phyloP scores from a whole-genome alignment of 1,140 invertebrate genomes.

The Onthophagus taurus region DNA sequence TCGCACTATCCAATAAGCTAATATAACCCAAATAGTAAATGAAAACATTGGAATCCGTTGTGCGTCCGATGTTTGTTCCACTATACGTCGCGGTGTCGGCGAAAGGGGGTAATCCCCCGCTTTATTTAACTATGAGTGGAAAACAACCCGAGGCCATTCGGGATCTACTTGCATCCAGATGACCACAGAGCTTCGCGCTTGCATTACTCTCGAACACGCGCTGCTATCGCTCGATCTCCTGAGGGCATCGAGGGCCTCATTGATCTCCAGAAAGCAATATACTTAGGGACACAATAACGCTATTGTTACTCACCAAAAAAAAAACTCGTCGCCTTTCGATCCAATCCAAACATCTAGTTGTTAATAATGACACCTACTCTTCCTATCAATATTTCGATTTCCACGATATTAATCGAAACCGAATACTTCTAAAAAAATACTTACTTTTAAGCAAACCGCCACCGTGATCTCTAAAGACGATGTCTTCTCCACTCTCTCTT shows the following conservation, averaged over 20 bases:
- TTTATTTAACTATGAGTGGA: conserved; percentile 9
- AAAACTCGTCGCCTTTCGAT: conserved; percentile 13
- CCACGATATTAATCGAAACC: background rate
- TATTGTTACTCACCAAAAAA: conserved; percentile 28
- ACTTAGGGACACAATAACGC: conserved; percentile 30
- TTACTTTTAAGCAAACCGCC: conserved; percentile 31
- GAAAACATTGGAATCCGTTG: too few relatives aligned
- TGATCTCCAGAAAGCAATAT: conserved; percentile 31
- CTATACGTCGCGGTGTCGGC: too few relatives aligned
- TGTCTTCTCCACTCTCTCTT: conserved; percentile 70
- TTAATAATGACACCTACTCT: background rate
- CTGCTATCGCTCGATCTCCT: conserved; percentile 20
- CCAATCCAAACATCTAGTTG: background rate
- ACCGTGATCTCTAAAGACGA: conserved; percentile 48
- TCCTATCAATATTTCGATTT: background rate
- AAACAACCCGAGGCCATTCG: conserved; percentile 8
- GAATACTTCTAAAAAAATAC: conserved; percentile 1
- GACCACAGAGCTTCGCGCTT: conserved; percentile 17
- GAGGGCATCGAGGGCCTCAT: conserved; percentile 19
- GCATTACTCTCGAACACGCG: conserved; percentile 1
- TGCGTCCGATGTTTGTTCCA: too few relatives aligned
- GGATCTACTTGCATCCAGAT: conserved; percentile 18
- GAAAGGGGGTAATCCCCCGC: too few relatives aligned
- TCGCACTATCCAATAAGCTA: too few relatives aligned
- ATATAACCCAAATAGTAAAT: too few relatives aligned